Base-by-base conservation (phyloP, 2,888 invertebrate genomes). In the Parthenolecanium corni region DNA sequence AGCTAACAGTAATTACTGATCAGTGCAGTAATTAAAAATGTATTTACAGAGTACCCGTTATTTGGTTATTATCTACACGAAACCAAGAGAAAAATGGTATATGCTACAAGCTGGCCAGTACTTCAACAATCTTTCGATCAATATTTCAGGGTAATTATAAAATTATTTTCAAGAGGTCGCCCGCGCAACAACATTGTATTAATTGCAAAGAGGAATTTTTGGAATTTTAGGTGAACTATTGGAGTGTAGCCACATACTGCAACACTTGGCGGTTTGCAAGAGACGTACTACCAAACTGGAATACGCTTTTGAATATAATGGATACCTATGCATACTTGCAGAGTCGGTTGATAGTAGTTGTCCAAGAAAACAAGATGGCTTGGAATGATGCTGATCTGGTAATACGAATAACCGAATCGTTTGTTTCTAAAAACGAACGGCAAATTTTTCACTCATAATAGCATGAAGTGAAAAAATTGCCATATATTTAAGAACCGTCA, bases 381-480 rank as follows among this genome's bases (percentile, higher is more conserved):
- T 85, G 84, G 84, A 84, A 84, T 68, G 85, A 85, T 70, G 84
- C 84, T 4, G 85, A 85, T 70, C 84, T 84, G 84, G 84, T 84
- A 72, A 68, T 67, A 31, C n/a, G n/a, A n/a, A n/a, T n/a, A n/a
- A n/a, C n/a, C n/a, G n/a, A n/a, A n/a, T n/a, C n/a, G n/a, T n/a
- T n/a, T 4, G 5, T 31, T n/a, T n/a, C n/a, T 31, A 31, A 31
- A 4, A 31, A 31, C 9, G 5, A 6, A 9, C 9, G 31, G 24
- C 18, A 1, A 53, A n/a, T 36, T 31, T n/a, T 12, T 36, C 5
- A 14, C n/a, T 14, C 21, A 1, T 4, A n/a, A 21, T 49, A 1
- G n/a, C 51, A 1, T 49, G 20, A 14, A 38, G 20, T 21, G 4
- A 18, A 31, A 18, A 9, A 2, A 18, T 38, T 52, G 14, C 31